Evolutionary conservation across 2,888 invertebrate genomes (phyloP).

Genomic region (Tenthredo mesomela): DNA sequence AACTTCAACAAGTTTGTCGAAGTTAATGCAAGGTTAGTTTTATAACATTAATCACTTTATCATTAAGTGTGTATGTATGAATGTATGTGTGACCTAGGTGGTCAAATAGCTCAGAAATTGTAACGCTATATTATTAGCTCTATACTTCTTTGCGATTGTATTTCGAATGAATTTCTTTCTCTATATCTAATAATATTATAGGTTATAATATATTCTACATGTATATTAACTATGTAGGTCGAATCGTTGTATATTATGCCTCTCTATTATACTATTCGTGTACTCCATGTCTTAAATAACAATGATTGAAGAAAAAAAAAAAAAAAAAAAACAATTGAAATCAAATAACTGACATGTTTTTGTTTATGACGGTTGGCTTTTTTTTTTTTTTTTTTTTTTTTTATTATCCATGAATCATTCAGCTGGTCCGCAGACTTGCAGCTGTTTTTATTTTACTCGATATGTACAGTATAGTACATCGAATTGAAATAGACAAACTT

Average conservation of each 20-base stretch:
- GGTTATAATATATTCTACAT: not conserved
- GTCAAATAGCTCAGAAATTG: too few species aligned
- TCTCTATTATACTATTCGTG: too few species aligned
- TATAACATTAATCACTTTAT: too few species aligned
- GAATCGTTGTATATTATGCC: not conserved
- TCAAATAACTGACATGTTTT: not conserved
- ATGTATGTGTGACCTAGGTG: too few species aligned
- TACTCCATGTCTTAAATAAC: too few species aligned
- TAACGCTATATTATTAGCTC: too few species aligned
- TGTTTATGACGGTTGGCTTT: not conserved
- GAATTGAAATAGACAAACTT: too few species aligned
- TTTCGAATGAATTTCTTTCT: not conserved
- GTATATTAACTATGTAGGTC: too few species aligned
- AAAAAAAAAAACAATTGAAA: not conserved
- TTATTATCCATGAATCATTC: not conserved
- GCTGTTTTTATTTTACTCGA: too few species aligned
- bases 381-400: not conserved
- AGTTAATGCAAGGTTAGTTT: constrained; percentile 62
- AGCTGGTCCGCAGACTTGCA: not conserved
- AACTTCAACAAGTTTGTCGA: constrained; percentile 61
- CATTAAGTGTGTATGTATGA: too few species aligned
- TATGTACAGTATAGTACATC: too few species aligned
- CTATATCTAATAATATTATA: not conserved
- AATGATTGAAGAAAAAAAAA: not conserved
- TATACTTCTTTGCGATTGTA: too few species aligned